Evolutionary conservation across 2,888 invertebrate genomes (phyloP), one percentile per base, ranked within the genome.

Genomic region (Thymelicus acteon): DNA sequence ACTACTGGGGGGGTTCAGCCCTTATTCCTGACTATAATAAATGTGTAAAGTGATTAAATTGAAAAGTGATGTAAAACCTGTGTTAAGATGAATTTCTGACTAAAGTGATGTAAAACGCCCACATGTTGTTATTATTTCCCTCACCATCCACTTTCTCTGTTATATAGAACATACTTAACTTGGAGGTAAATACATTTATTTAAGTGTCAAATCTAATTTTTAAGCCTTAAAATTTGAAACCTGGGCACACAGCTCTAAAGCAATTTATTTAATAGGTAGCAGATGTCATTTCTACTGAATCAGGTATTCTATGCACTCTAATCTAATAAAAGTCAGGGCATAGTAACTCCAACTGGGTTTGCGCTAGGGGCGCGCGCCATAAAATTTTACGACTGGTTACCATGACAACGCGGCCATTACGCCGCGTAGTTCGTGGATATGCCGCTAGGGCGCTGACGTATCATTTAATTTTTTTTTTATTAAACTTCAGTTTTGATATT

Each of bases 321-420:
- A 79, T 79, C 79, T 79, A 77, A 79, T 79, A 77, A 66, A 75
- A 78, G 48, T 69, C 75, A 79, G 78, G 77, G 77, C 79, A 81
- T 78, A 82, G 83, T 84, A 83, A 81, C 83, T 85, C 84, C 84
- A 81, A 84, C 86, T 81, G 82, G 80, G 78, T 76, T 74, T 77
- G 79, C 70, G 79, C 70, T 73, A 81, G 86, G 88, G 86, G 87
- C 80, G 85, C 82, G 83, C 79, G 86, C 80, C 85, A 85, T 92
- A 91, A 92, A 92, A 92, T 92, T 92, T 92, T 92, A 92, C 85
- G 91, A 90, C 82, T 85, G 72, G 90, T 89, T 75, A 78, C 83
- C 85, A 89, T 90, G 82, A 85, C 86, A 83, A 91, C 92, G 85
- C 82, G 82, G 90, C 91, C 89, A 88, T 90, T 85, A 82, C 73